Conservation (phyloP, 1,140 invertebrate genomes). For the Gonioctena quinquepunctata region DNA sequence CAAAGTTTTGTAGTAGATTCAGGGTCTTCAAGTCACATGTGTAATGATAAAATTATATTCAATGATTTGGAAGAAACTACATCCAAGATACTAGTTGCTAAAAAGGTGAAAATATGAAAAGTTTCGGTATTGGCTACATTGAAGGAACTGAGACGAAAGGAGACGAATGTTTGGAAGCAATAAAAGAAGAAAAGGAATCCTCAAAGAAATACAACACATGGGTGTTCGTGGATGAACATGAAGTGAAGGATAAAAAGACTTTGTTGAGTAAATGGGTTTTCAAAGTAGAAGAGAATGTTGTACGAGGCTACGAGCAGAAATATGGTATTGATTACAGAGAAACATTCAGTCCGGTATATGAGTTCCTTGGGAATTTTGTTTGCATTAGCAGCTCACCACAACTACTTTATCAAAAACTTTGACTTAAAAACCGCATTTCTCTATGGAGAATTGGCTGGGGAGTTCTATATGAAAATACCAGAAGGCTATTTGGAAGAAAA, state of each 20-base stretch:
- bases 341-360: conserved; percentile 50
- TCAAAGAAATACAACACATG: conserved; percentile 23
- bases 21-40: neutral
- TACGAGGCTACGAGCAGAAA: conserved; percentile 50
- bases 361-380: conserved; percentile 50
- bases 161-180: conserved; percentile 30
- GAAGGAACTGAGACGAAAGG: neutral
- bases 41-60: neutral
- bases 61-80: neutral
- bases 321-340: conserved; percentile 53
- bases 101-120: conserved; percentile 1
- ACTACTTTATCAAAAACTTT: conserved; percentile 40
- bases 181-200: conserved; percentile 29
- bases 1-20: conserved; percentile 9
- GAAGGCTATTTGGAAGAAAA: conserved; percentile 39
- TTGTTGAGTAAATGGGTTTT: conserved; percentile 51
- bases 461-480: conserved; percentile 55
- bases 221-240: conserved; percentile 2
- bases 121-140: neutral
- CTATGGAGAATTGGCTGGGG: conserved; percentile 52
- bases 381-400: conserved; percentile 39
- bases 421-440: conserved; percentile 57
- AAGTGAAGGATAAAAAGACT: neutral
- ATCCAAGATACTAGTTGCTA: neutral
- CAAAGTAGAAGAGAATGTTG: conserved; percentile 47